Evolutionary conservation across 2,113 vertebrate genomes (phyloP).

Genomic region (Eublepharis macularius): DNA sequence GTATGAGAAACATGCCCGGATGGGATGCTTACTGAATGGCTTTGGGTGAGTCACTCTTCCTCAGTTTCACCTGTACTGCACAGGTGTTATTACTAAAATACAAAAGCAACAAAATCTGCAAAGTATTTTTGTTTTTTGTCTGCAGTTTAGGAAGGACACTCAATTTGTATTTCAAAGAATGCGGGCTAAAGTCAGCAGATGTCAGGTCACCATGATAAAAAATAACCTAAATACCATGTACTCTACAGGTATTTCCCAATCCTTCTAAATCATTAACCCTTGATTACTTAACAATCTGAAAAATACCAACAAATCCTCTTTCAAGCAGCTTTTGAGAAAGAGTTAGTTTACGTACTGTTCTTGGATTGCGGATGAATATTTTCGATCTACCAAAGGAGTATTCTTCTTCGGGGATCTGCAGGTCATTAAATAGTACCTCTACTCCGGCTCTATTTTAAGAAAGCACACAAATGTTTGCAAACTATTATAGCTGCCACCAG

Average conservation of each 20-base stretch:
- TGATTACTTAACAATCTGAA: not conserved
- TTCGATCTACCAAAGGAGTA: conserved; percentile 94
- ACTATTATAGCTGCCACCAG: conserved; percentile 17
- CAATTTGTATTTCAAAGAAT: not conserved
- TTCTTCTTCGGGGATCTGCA: conserved; percentile 88
- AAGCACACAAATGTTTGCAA: conserved; percentile 45
- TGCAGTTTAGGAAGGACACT: not conserved
- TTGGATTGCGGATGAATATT: conserved; percentile 98
- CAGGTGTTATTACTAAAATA: not conserved
- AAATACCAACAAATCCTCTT: not conserved
- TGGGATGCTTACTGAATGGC: not conserved
- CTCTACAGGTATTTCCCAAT: not conserved
- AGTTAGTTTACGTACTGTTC: conserved; percentile 83
- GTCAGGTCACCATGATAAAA: not conserved
- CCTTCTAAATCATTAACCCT: not conserved
- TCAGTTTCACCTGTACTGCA: not conserved
- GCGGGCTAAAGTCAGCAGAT: not conserved
- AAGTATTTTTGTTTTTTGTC: not conserved
- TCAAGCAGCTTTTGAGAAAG: not conserved
- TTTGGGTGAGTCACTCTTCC: not conserved
- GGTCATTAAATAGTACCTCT: conserved; percentile 87
- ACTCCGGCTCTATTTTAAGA: conserved; percentile 84
- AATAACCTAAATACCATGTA: not conserved
- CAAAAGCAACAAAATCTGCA: not conserved
- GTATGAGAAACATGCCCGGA: not conserved